phyloP scores from a whole-genome alignment of 2,888 invertebrate genomes.

The Lagria hirta region DNA sequence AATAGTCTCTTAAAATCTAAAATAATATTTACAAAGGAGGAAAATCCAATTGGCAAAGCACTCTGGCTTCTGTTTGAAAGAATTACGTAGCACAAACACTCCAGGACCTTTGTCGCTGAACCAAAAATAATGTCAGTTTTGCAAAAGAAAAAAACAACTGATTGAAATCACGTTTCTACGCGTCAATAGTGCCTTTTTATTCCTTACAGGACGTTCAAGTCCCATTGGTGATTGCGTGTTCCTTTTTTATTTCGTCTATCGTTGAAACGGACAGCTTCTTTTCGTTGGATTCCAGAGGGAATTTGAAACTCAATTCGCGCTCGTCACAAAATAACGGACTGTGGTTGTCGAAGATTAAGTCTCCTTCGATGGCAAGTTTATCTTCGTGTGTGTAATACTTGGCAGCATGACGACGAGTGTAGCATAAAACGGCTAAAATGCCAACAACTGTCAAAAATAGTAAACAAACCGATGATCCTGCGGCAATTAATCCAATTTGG shows the following conservation, averaged over 20 bases:
- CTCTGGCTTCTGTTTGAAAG: slow-evolving; percentile 9
- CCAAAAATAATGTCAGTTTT: slow-evolving; percentile 24
- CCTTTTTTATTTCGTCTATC: slow-evolving; percentile 52
- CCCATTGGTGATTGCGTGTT: slow-evolving; percentile 47
- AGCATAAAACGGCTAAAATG: slow-evolving; percentile 60
- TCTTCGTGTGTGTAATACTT: slow-evolving; percentile 82
- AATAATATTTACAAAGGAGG: slow-evolving; percentile 18
- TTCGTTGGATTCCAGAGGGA: slow-evolving; percentile 54
- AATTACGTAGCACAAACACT: slow-evolving; percentile 23
- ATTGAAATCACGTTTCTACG: slow-evolving; percentile 25
- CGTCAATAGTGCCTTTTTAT: slow-evolving; percentile 23
- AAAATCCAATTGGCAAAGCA: slow-evolving; percentile 6
- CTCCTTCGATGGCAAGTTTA: slow-evolving; percentile 55
- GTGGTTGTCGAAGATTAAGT: slow-evolving; percentile 54
- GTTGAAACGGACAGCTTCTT: slow-evolving; percentile 53
- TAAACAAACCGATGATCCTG: slow-evolving; percentile 60
- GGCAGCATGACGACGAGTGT: slow-evolving; percentile 71
- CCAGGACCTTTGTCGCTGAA: slow-evolving; percentile 9
- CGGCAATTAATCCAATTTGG: slow-evolving; percentile 58
- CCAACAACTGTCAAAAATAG: slow-evolving; percentile 54
- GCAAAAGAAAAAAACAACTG: slow-evolving; percentile 20
- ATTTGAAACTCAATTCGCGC: slow-evolving; percentile 61
- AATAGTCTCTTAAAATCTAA: slow-evolving; percentile 8
- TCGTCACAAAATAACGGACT: slow-evolving; percentile 54
- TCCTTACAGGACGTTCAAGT: slow-evolving; percentile 34